These are phyloP conservation scores for Drymodes brunneopygia DNA, from an alignment of 2,113 vertebrate species.

Conservation along the genomic window DNA sequence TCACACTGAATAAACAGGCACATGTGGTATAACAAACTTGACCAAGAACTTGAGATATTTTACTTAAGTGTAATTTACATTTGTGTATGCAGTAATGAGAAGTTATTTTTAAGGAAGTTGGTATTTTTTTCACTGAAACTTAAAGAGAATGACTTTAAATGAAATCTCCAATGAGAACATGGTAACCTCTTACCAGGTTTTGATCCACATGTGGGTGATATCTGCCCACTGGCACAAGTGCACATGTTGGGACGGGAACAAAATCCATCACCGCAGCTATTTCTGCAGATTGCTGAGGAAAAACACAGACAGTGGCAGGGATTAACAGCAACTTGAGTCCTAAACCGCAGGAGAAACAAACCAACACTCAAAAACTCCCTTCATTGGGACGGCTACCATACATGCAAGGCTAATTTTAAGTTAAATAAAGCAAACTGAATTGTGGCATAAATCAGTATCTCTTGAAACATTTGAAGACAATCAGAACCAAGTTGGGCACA, in stretches of 20 bases:
- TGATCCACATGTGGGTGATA: slow-evolving; percentile 76
- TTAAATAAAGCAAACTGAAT: not conserved
- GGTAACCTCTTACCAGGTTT: slow-evolving; percentile 68
- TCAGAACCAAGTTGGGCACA: not conserved
- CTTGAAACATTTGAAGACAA: not conserved
- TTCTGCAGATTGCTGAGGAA: slow-evolving; percentile 82
- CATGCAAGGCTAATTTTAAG: not conserved
- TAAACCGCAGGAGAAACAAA: not conserved
- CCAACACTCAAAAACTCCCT: not conserved
- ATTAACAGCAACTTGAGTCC: not conserved
- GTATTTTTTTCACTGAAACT: not conserved
- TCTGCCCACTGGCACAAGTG: slow-evolving; percentile 82
- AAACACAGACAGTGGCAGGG: not conserved
- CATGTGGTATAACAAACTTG: not conserved
- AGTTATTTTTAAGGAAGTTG: not conserved
- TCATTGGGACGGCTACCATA: not conserved
- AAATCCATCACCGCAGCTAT: slow-evolving; percentile 85
- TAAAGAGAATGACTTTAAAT: not conserved
- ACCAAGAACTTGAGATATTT: not conserved
- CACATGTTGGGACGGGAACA: slow-evolving; percentile 89
- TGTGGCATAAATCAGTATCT: not conserved
- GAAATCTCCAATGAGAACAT: not conserved
- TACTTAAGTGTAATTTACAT: not conserved
- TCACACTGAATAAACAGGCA: not conserved
- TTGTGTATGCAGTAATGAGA: rapidly evolving